Conservation (phyloP, 1,140 invertebrate species). For the Drosophila parvula region DNA sequence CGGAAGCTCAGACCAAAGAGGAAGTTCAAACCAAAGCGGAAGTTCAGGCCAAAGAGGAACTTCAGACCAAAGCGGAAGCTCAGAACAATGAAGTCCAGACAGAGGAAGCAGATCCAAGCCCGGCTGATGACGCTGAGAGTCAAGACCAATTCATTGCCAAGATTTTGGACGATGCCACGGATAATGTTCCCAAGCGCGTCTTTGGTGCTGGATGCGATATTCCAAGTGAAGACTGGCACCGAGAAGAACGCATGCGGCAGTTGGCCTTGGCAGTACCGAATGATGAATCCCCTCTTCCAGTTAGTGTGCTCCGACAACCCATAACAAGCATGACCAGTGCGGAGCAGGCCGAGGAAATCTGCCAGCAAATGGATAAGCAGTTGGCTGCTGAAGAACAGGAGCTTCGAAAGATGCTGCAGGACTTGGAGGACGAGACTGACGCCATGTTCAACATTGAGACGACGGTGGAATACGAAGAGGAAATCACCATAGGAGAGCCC, state of each 20-base stretch:
- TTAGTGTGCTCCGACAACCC: neutral
- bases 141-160: conserved; percentile 55
- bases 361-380: conserved; percentile 24
- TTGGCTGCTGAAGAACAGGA: conserved; percentile 57
- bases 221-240: conserved; percentile 44
- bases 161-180: conserved; percentile 46
- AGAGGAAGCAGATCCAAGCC: neutral
- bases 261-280: conserved; percentile 16
- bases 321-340: conserved; percentile 14
- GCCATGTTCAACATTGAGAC: conserved; percentile 30
- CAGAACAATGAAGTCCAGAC: no score
- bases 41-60: no score
- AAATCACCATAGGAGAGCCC: neutral
- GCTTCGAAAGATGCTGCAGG: conserved; percentile 52
- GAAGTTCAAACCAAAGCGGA: no score
- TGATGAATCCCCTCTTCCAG: neutral
- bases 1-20: neutral
- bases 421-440: conserved; percentile 62
- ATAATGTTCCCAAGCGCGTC: conserved; percentile 64
- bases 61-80: no score
- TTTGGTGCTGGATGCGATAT: conserved; percentile 54
- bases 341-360: conserved; percentile 48
- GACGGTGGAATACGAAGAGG: conserved; percentile 8
- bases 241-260: conserved; percentile 55
- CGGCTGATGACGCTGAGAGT: neutral